Evolutionary conservation across 1,140 invertebrate genomes (phyloP).

Genomic region (Andricus grossulariae): DNA sequence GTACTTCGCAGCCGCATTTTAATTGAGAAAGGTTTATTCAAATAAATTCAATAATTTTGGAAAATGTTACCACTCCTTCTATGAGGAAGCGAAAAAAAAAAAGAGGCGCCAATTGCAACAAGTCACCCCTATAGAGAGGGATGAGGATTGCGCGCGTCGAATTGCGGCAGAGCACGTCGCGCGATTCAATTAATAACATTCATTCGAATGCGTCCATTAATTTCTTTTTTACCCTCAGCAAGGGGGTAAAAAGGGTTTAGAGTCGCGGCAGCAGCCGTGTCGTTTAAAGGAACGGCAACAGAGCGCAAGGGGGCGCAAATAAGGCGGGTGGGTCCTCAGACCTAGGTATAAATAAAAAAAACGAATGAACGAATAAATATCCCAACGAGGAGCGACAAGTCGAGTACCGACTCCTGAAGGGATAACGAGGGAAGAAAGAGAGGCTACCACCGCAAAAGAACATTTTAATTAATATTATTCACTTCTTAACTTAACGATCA

Average conservation of each 20-base stretch:
- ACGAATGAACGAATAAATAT: constrained; percentile 74
- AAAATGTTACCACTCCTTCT: too few relatives aligned
- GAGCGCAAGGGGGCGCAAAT: constrained; percentile 64
- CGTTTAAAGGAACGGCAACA: constrained; percentile 64
- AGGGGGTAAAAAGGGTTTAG: constrained; percentile 59
- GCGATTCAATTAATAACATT: constrained; percentile 74
- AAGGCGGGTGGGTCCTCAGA: constrained; percentile 67
- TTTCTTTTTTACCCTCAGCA: constrained; percentile 61
- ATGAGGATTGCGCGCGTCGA: constrained; percentile 43
- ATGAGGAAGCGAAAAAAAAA: too few relatives aligned
- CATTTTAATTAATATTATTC: constrained; percentile 75
- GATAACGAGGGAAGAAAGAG: constrained; percentile 42
- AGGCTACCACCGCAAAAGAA: constrained; percentile 61
- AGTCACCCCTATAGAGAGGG: constrained; percentile 49
- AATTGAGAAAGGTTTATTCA: too few relatives aligned
- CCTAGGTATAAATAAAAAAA: constrained; percentile 71
- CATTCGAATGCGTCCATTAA: constrained; percentile 71
- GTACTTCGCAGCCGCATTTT: too few relatives aligned
- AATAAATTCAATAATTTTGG: too few relatives aligned
- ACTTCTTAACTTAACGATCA: constrained; percentile 70
- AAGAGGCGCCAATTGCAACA: constrained; percentile 57
- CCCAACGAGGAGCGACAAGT: constrained; percentile 68
- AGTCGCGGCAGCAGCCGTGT: constrained; percentile 54
- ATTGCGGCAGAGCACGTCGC: constrained; percentile 44
- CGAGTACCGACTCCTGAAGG: constrained; percentile 60